Base-by-base conservation (phyloP, 1,140 invertebrate genomes). In the Drosophila sp. region DNA sequence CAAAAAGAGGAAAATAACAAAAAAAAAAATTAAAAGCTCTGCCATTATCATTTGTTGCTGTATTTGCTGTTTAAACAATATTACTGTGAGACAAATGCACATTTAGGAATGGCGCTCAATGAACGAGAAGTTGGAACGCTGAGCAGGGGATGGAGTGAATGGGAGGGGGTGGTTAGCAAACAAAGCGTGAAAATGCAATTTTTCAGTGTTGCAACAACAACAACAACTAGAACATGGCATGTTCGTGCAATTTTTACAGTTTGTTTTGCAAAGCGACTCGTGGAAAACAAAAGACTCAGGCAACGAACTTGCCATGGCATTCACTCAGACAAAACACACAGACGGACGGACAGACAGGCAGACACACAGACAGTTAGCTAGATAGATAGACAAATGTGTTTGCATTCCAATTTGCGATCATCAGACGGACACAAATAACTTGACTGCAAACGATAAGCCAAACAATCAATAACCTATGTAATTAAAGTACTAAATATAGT, bases 201-300 rank as follows among this genome's bases (percentile, higher is more conserved):
- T 89, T 80, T 77, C 56, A 66, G 46, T 7, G 25, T 56, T 48
- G 18, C 57, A 65, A 8, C 40, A 38, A 27, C 40, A 38, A 27
- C n/a, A 7, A n/a, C 51, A 38, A 54, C 43, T 66, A 72, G 63
- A 72, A 66, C 54, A 51, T 59, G 70, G 45, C 70, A 61, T 76
- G 77, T 76, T 86, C 80, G 72, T 78, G 71, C 82, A 76, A 79
- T 76, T 87, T 87, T 82, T 89, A 87, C 82, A 82, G 82, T 87
- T 87, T 89, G 83, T 89, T 89, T 87, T 83, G 69, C 76, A 87
- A 86, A 87, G 80, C 79, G 83, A 73, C 81, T 32, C 46, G 40
- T 46, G 14, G 25, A 41, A 51, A 74, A 90, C 86, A 80, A 90
- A 90, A 90, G 86, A 90, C 78, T 90, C 84, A 86, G 87, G 78